These are phyloP conservation scores for Arctocebus calabarensis DNA, from an alignment of 2,797 vertebrate genomes.

Conservation along the genomic window DNA sequence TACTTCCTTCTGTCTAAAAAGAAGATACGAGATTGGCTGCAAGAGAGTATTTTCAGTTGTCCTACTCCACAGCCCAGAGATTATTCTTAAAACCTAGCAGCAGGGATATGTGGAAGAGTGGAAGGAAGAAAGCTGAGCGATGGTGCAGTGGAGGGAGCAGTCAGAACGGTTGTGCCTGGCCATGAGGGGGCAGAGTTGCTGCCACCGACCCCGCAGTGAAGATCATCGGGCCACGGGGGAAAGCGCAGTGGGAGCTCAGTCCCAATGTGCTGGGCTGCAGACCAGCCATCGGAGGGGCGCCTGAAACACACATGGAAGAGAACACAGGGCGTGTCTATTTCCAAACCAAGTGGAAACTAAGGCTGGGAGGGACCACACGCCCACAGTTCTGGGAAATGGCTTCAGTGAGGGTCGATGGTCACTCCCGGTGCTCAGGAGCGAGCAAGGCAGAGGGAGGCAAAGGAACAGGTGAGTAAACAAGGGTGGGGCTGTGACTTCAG, in stretches of 20 bases:
- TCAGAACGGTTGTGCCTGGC: no score
- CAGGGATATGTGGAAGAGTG: neutral
- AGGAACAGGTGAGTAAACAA: neutral
- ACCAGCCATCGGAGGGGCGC: neutral
- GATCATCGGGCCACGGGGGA: neutral
- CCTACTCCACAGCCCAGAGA: neutral
- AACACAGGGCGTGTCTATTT: neutral
- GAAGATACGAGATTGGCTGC: neutral
- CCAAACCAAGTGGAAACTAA: neutral
- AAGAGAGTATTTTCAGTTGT: neutral
- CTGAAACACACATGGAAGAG: neutral
- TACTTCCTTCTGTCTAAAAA: neutral
- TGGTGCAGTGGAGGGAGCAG: neutral
- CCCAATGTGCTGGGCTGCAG: accelerated
- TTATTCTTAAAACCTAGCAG: neutral
- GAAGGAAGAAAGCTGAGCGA: no score
- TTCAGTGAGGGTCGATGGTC: neutral
- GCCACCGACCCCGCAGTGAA: neutral
- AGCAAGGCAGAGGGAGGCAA: neutral
- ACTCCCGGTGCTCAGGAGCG: neutral
- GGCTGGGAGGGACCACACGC: neutral
- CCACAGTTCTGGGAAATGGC: neutral
- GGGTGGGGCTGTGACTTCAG: neutral
- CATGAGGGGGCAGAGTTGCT: neutral
- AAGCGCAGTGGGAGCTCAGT: neutral